Evolutionary conservation across 1,140 invertebrate species (phyloP).

Genomic region (Linepithema humile): DNA sequence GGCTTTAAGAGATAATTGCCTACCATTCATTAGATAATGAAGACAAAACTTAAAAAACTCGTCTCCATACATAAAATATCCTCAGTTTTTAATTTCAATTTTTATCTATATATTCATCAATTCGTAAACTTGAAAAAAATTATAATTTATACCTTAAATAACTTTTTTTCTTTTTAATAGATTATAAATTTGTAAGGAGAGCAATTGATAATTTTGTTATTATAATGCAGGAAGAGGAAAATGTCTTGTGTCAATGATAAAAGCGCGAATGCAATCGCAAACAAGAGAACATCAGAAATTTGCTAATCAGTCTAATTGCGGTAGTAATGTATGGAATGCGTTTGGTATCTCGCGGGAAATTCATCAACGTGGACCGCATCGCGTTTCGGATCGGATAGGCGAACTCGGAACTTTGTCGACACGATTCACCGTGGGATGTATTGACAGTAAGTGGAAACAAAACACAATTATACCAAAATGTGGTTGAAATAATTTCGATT

Average conservation of each 20-base stretch:
- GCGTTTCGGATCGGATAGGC: background rate
- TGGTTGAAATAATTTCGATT: too few species aligned
- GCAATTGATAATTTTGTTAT: background rate
- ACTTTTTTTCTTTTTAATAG: background rate
- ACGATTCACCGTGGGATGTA: background rate
- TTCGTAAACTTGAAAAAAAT: background rate
- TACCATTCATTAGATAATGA: background rate
- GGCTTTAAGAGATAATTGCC: background rate
- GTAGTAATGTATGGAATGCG: background rate
- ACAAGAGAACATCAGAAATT: background rate
- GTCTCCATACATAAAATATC: background rate
- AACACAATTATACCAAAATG: too few species aligned
- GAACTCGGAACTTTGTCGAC: slow-evolving; percentile 4
- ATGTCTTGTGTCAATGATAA: background rate
- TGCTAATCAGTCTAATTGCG: background rate
- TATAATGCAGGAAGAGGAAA: background rate
- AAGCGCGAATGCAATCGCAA: background rate
- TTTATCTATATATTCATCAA: background rate
- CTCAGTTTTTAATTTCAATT: background rate
- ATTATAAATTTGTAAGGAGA: background rate
- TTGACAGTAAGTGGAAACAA: too few species aligned
- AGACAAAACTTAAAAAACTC: background rate
- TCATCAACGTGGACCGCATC: background rate
- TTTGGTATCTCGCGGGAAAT: slow-evolving; percentile 25
- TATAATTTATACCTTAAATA: background rate